Evolutionary conservation across 2,888 invertebrate species (phyloP).

Genomic region (Rhagophthalmus giganteus): DNA sequence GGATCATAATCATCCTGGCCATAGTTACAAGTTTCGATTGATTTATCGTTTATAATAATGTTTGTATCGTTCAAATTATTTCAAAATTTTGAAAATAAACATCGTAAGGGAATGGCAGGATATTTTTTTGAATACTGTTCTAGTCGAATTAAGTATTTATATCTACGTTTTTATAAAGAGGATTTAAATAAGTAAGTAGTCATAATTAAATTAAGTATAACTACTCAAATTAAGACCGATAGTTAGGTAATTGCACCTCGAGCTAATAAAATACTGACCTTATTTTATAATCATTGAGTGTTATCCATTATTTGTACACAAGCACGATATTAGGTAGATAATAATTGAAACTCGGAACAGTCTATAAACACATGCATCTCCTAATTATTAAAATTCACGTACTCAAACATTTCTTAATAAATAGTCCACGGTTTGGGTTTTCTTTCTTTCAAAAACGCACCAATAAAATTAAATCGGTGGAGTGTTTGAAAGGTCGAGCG

Average conservation of each 20-base stretch:
- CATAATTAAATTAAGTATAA: too few species aligned
- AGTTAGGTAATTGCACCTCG: not conserved
- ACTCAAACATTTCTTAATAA: slow-evolving; percentile 20
- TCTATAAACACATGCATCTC: slow-evolving; percentile 17
- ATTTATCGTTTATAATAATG: too few species aligned
- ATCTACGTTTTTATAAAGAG: too few species aligned
- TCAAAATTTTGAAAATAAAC: too few species aligned
- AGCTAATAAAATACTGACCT: slow-evolving; percentile 19
- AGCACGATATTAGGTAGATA: slow-evolving; percentile 14
- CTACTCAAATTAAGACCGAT: too few species aligned
- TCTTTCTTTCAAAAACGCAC: not conserved
- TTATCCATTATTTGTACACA: slow-evolving; percentile 13
- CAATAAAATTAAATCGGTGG: not conserved
- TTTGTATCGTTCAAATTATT: too few species aligned
- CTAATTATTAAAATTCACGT: slow-evolving; percentile 10
- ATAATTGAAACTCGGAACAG: slow-evolving; percentile 10
- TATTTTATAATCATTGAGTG: slow-evolving; percentile 4
- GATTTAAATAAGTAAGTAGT: too few species aligned
- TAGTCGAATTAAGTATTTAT: too few species aligned
- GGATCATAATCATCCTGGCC: too few species aligned
- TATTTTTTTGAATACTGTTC: too few species aligned
- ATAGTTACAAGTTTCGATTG: too few species aligned
- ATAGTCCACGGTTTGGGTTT: slow-evolving; percentile 6
- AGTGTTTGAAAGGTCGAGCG: not conserved
- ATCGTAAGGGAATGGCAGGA: too few species aligned